Base-by-base conservation (phyloP, 2,113 vertebrate genomes). In the Scytalopus superciliaris region DNA sequence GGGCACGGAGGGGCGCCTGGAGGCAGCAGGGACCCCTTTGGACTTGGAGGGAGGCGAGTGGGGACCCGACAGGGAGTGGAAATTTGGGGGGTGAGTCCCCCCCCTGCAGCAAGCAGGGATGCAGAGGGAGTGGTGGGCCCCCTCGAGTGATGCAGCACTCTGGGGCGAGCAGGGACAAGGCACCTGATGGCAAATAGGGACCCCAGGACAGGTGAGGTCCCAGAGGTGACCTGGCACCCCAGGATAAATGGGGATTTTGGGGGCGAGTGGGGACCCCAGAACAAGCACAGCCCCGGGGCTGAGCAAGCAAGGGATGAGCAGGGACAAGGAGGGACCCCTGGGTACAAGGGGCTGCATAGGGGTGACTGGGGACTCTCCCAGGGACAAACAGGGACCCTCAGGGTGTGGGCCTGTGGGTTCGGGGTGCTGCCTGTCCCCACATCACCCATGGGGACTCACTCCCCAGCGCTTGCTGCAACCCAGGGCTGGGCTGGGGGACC, bases 81-180 rank as follows among this genome's bases (percentile, higher is more conserved):
- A 57, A 17, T n/a, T 63, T 4, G 21, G 5, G 6, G 8, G 10
- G 18, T 40, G 53, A 60, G 21, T 4, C 39, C 27, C 9, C 21
- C 33, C 4, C 14, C 49, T 15, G 42, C 25, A 10, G 11, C 49
- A 35, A 63, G 13, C 0, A 2, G 82, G 70, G 44, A 31, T 50
- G 59, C 18, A 33, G 12, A n/a, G 39, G 10, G n/a, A 30, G 4
- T 5, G 23, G 9, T 9, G 30, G 39, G 6, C 27, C 47, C 47
- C 16, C 21, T 25, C 25, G 12, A 25, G 45, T 14, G 68, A 52
- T 62, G 33, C 55, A 59, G 66, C 25, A 18, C 67, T 60, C 23
- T 28, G 12, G 25, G 55, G 15, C 0, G 0, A n/a, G 30, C 12
- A 13, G 52, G 53, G 57, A 8, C 18, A 12, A 10, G 56, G 50